Conservation (phyloP, 2,113 vertebrate genomes). For the Hassar affinis region DNA sequence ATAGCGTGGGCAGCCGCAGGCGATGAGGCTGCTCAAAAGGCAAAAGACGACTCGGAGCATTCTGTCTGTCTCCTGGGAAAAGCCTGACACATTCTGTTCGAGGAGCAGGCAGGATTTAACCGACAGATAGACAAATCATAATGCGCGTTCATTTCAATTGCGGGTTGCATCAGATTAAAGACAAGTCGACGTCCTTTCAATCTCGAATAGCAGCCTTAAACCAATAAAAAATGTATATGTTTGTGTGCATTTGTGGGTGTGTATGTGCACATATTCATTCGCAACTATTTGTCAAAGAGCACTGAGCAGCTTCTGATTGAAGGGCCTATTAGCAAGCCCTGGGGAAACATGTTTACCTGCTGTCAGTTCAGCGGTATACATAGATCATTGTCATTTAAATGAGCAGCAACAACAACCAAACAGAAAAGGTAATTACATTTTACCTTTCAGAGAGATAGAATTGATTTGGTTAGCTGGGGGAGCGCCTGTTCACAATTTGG, state of each 20-base stretch:
- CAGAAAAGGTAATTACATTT: constrained; percentile 60
- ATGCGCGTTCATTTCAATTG: constrained; percentile 42
- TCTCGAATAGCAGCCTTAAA: constrained; percentile 21
- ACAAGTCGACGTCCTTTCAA: constrained; percentile 24
- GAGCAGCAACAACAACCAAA: constrained; percentile 59
- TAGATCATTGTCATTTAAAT: constrained; percentile 62
- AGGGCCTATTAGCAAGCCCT: constrained; percentile 49
- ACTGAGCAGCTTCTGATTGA: constrained; percentile 45
- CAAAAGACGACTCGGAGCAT: constrained; percentile 40
- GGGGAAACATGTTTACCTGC: constrained; percentile 58
- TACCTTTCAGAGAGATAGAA: constrained; percentile 55
- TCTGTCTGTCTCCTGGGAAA: constrained; percentile 39
- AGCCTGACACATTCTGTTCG: constrained; percentile 34
- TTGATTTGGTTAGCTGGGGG: constrained; percentile 54
- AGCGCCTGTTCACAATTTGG: constrained; percentile 49
- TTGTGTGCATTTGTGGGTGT: constrained; percentile 3
- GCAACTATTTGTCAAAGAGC: constrained; percentile 43
- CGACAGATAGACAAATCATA: constrained; percentile 45
- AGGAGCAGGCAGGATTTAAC: constrained; percentile 38
- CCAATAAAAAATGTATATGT: constrained; percentile 31
- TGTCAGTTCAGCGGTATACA: constrained; percentile 52
- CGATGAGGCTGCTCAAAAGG: constrained; percentile 49
- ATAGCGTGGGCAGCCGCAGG: constrained; percentile 40
- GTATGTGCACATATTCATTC: constrained; percentile 21
- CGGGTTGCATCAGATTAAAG: constrained; percentile 49